These are phyloP conservation scores for Mimumesa dahlbomi DNA, from an alignment of 2,888 invertebrate species.

Conservation along the genomic window DNA sequence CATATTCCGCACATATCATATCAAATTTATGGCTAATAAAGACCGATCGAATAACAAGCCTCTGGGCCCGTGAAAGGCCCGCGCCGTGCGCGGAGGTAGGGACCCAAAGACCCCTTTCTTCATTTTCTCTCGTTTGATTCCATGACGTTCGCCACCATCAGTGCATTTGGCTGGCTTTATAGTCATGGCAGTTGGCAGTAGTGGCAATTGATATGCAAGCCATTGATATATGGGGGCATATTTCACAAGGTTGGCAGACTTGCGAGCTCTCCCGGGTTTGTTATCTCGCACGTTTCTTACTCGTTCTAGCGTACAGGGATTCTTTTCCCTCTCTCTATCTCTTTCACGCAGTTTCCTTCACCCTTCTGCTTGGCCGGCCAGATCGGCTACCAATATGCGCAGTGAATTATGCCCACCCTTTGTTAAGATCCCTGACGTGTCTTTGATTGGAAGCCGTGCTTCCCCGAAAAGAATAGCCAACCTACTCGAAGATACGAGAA, in stretches of 20 bases:
- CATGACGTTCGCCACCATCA: constrained; percentile 47
- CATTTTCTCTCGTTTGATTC: constrained; percentile 41
- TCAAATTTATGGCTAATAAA: constrained; percentile 70
- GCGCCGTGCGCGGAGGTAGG: constrained; percentile 22
- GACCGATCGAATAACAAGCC: constrained; percentile 69
- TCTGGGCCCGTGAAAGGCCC: constrained; percentile 17
- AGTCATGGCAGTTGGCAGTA: constrained; percentile 71
- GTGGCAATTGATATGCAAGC: constrained; percentile 71
- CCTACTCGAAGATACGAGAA: constrained; percentile 48
- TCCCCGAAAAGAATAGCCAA: constrained; percentile 24
- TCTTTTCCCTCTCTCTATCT: constrained; percentile 7
- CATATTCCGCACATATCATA: constrained; percentile 70
- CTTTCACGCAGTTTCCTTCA: constrained; percentile 2
- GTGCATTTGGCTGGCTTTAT: constrained; percentile 61
- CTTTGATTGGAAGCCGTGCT: constrained; percentile 63
- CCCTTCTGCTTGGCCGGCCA: constrained; percentile 30
- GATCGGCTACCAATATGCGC: constrained; percentile 65
- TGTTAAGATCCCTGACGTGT: constrained; percentile 65
- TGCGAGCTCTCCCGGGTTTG: constrained; percentile 61
- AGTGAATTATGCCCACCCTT: constrained; percentile 63
- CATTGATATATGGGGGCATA: constrained; percentile 70
- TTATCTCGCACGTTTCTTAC: constrained; percentile 54
- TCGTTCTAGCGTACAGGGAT: constrained; percentile 2
- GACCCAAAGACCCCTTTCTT: constrained; percentile 9
- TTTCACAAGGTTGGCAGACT: constrained; percentile 68